phyloP scores from a whole-genome alignment of 2,888 invertebrate genomes.

The Lithophane leautieri region DNA sequence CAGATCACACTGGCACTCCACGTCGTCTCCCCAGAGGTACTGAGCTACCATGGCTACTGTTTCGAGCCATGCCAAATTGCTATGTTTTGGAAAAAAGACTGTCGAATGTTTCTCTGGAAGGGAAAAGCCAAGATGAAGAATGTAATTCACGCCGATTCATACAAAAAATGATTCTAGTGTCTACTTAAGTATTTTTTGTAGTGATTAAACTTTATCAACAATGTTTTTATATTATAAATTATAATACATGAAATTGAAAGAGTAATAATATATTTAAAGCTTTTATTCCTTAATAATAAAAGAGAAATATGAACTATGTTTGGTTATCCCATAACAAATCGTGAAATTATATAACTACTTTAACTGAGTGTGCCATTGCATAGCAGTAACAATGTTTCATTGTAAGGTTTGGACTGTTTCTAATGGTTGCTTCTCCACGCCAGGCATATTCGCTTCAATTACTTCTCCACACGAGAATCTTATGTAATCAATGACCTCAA shows the following conservation, averaged over 20 bases:
- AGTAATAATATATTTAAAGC: constrained; percentile 52
- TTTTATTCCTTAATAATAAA: constrained; percentile 68
- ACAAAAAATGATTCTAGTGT: constrained; percentile 70
- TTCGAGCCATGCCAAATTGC: constrained; percentile 91
- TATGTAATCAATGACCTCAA: constrained; percentile 94
- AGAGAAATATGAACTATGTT: constrained; percentile 67
- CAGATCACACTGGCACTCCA: constrained; percentile 84
- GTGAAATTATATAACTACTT: constrained; percentile 48
- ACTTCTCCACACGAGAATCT: constrained; percentile 97
- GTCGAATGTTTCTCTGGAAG: constrained; percentile 92
- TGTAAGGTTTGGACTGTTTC: constrained; percentile 92
- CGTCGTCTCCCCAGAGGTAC: constrained; percentile 88
- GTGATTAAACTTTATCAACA: constrained; percentile 54
- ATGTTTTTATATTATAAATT: constrained; percentile 57
- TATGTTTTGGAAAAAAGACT: constrained; percentile 93
- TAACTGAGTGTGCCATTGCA: constrained; percentile 23
- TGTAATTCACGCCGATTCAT: constrained; percentile 76
- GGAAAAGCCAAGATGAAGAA: constrained; percentile 81
- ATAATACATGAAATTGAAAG: constrained; percentile 63
- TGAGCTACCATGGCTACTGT: constrained; percentile 89
- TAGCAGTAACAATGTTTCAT: constrained; percentile 75
- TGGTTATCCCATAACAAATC: constrained; percentile 48
- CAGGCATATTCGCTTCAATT: constrained; percentile 80
- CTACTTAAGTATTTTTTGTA: constrained; percentile 49
- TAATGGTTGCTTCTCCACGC: constrained; percentile 88